These are phyloP conservation scores for Seira sanloemensis DNA, from an alignment of 2,888 invertebrate genomes.

Conservation along the genomic window DNA sequence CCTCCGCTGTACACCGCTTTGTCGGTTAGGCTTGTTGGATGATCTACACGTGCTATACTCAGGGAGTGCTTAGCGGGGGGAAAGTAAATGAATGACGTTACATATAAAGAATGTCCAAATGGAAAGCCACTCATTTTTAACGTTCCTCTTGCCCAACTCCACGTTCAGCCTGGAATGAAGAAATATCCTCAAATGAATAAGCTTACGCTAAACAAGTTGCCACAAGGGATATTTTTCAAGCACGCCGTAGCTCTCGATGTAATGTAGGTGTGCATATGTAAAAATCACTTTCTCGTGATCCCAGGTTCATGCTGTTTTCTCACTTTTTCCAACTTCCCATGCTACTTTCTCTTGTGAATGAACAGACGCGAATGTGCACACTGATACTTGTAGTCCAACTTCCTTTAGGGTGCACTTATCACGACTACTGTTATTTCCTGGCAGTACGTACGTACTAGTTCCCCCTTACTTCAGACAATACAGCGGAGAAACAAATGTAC, in stretches of 20 bases:
- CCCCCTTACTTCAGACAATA: not conserved
- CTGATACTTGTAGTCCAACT: not conserved
- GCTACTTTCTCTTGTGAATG: constrained; percentile 3
- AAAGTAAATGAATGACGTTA: constrained; percentile 4
- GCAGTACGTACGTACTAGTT: not conserved
- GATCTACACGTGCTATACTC: no score
- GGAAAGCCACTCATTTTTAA: no score
- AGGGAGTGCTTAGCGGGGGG: no score
- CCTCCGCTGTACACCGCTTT: no score
- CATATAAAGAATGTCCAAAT: not conserved
- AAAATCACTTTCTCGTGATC: constrained; percentile 20
- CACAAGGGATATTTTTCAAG: constrained; percentile 14
- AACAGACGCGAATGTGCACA: not conserved
- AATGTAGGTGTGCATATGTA: not conserved
- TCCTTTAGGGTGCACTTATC: constrained; percentile 11
- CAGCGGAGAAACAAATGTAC: constrained; percentile 28
- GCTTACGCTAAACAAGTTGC: no score
- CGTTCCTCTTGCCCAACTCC: no score
- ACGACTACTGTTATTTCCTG: not conserved
- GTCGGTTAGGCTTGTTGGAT: no score
- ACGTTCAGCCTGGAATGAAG: no score
- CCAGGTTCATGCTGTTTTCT: constrained; percentile 41
- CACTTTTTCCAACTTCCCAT: not conserved
- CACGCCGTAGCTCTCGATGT: not conserved
- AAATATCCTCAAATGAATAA: no score